Conservation (phyloP, 2,888 invertebrate genomes). For the Argyresthia albistria region DNA sequence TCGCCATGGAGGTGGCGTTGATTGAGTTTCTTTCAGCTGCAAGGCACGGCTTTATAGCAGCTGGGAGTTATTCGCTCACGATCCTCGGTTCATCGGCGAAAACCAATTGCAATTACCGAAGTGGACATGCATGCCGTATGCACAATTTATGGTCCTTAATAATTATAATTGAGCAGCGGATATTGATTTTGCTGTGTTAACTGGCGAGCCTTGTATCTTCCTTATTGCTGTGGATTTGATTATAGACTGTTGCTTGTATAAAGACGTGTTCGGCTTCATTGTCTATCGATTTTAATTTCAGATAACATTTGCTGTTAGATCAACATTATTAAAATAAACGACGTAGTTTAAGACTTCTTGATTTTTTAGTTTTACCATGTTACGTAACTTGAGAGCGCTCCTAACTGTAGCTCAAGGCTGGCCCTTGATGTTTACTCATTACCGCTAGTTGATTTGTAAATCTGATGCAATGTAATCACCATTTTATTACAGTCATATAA, state of each 20-base stretch:
- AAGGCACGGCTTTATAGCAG: neutral
- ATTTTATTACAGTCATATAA: constrained; percentile 19
- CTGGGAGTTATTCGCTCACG: constrained; percentile 19
- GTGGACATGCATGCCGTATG: constrained; percentile 23
- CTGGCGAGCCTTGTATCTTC: neutral
- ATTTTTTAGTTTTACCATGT: neutral
- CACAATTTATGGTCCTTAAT: constrained; percentile 45
- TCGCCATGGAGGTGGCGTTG: neutral
- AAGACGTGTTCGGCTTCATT: neutral
- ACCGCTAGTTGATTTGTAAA: constrained; percentile 4
- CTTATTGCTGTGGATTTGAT: neutral
- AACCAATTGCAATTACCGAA: constrained; percentile 22
- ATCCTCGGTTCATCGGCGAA: constrained; percentile 25
- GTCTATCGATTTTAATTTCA: constrained; percentile 13
- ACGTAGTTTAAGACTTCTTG: neutral
- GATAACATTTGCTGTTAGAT: neutral
- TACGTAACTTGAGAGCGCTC: neutral
- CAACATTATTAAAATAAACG: neutral
- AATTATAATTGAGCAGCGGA: constrained; percentile 25
- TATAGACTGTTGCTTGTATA: neutral
- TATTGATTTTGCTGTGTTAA: constrained; percentile 30
- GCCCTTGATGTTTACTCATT: neutral
- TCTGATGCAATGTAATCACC: constrained; percentile 20
- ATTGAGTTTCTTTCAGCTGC: neutral
- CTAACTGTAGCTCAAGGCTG: neutral